phyloP scores from a whole-genome alignment of 2,113 vertebrate species.

The Pluvianellus socialis region DNA sequence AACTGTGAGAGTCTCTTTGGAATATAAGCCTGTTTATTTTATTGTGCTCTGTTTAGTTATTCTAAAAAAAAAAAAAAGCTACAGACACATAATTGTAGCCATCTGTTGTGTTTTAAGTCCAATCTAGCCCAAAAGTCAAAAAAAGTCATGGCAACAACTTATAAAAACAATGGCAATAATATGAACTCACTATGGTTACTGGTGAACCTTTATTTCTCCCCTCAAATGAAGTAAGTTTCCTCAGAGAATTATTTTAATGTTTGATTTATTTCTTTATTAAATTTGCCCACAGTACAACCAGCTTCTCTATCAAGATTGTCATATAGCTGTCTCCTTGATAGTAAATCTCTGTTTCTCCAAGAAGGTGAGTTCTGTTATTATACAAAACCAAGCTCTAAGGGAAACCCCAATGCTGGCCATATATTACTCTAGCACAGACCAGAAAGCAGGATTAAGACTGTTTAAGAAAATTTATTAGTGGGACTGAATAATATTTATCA shows the following conservation, averaged over 20 bases:
- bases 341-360: conserved; percentile 44
- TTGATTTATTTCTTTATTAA: conserved; percentile 76
- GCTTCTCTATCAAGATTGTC: conserved; percentile 65
- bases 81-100: conserved; percentile 77
- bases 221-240: conserved; percentile 76
- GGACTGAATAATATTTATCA: neutral
- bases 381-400: conserved; percentile 13
- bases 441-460: conserved; percentile 35
- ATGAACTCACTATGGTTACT: conserved; percentile 79
- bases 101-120: conserved; percentile 79
- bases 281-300: conserved; percentile 66
- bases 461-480: conserved; percentile 44
- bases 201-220: conserved; percentile 71
- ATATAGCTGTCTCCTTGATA: conserved; percentile 59
- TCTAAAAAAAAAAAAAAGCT: conserved; percentile 46
- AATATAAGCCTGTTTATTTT: conserved; percentile 77
- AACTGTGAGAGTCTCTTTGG: conserved; percentile 67
- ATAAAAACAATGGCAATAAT: conserved; percentile 78
- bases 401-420: neutral
- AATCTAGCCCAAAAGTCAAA: conserved; percentile 74
- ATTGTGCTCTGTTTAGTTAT: conserved; percentile 78
- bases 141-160: conserved; percentile 78
- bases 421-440: conserved; percentile 29
- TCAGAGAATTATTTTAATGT: conserved; percentile 69
- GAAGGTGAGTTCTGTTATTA: neutral